Conservation (phyloP, 2,113 vertebrate genomes). For the Psammodynastes pulverulentus region DNA sequence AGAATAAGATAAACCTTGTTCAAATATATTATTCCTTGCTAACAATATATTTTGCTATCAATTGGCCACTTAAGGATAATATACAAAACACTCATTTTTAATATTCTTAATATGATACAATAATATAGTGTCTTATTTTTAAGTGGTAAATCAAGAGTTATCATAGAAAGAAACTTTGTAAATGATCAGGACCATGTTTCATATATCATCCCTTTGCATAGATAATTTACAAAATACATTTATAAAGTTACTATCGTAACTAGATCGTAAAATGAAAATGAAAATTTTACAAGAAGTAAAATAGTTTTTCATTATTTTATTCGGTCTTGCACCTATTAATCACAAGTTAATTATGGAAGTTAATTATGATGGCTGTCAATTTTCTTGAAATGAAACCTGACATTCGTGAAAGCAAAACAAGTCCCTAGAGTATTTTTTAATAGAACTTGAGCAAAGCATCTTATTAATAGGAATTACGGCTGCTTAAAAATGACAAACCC, state of each 20-base stretch:
- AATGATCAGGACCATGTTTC: not conserved
- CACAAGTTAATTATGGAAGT: not conserved
- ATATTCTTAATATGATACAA: not conserved
- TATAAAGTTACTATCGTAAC: not conserved
- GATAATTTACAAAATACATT: not conserved
- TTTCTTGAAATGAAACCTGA: not conserved
- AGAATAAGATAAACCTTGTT: not conserved
- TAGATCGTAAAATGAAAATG: not conserved
- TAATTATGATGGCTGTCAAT: not conserved
- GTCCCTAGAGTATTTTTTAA: not conserved
- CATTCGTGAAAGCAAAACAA: not conserved
- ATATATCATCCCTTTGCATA: not conserved
- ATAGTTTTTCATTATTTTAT: not conserved
- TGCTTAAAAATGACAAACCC: not conserved
- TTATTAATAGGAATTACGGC: not conserved
- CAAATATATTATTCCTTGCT: not conserved
- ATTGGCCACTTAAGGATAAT: not conserved
- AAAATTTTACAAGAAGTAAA: slow-evolving; percentile 10
- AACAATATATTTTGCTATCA: not conserved
- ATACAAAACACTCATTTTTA: not conserved
- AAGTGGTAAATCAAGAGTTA: not conserved
- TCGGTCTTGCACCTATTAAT: not conserved
- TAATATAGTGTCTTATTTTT: not conserved
- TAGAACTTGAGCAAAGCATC: not conserved
- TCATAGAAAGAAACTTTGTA: not conserved